These are phyloP conservation scores for Phymanthus crucifer DNA, from an alignment of 92 coral and sea anemone genomes.

Conservation along the genomic window DNA sequence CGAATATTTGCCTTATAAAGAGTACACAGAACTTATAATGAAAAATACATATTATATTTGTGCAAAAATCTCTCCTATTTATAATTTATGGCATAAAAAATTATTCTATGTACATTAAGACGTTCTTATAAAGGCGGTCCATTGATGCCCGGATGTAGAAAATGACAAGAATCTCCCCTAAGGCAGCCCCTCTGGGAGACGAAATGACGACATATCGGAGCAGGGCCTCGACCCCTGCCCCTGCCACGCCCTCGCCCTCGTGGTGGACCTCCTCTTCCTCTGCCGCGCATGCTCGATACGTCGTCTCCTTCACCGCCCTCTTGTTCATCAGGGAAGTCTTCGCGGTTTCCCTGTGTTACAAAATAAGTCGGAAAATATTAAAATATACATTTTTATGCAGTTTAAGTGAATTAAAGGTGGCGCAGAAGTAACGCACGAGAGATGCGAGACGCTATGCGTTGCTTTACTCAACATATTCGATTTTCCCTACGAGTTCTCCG, in stretches of 20 bases:
- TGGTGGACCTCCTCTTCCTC: conserved; percentile 83
- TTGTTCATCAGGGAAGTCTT: conserved; percentile 73
- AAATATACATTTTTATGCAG: too few species aligned
- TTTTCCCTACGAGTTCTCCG: too few species aligned
- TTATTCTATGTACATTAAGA: conserved; percentile 29
- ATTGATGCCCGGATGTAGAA: conserved; percentile 90
- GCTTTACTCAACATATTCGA: too few species aligned
- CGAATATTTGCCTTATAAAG: too few species aligned
- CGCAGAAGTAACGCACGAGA: too few species aligned
- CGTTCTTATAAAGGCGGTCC: conserved; percentile 74
- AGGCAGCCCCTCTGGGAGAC: conserved; percentile 93
- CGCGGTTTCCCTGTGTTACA: conserved; percentile 56
- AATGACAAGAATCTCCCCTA: conserved; percentile 88
- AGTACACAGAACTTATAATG: conserved; percentile 10
- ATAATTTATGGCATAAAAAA: conserved; percentile 28
- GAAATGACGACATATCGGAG: conserved; percentile 91
- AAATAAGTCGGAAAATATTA: background rate
- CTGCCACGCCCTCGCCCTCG: conserved; percentile 89
- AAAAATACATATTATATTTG: conserved; percentile 19
- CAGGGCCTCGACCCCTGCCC: conserved; percentile 85
- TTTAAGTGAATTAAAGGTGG: too few species aligned
- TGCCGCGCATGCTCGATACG: conserved; percentile 54
- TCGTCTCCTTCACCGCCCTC: conserved; percentile 71
- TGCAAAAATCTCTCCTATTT: conserved; percentile 32
- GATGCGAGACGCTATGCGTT: too few species aligned